A percentile compares a stretch with the other conserved stretches of the same genome.
phyloP scores from a whole-genome alignment of 2,888 invertebrate genomes.

The Galerucella pusilla region DNA sequence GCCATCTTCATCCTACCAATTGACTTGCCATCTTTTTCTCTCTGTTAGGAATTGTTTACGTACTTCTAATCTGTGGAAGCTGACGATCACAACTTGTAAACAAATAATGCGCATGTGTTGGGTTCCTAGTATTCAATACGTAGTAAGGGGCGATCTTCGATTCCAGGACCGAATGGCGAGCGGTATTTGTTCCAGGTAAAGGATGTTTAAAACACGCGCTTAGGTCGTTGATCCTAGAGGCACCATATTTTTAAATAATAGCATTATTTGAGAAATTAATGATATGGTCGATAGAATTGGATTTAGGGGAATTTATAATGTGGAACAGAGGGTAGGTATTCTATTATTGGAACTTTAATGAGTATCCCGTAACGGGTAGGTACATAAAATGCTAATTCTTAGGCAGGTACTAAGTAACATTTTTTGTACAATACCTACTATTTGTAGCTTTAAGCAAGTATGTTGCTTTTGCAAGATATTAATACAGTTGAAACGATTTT shows the following conservation, averaged over 20 bases:
- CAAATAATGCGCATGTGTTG: conserved; percentile 66
- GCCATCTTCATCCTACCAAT: conserved; percentile 27
- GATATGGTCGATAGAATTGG: background rate
- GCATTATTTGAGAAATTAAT: conserved; percentile 1
- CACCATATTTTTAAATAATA: conserved; percentile 2
- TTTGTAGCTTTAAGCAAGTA: too few relatives aligned
- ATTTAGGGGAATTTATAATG: background rate
- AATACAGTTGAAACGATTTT: too few relatives aligned
- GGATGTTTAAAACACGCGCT: conserved; percentile 9
- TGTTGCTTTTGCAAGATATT: too few relatives aligned
- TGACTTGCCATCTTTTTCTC: conserved; percentile 12
- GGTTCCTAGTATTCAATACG: conserved; percentile 63
- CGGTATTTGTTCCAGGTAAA: conserved; percentile 20
- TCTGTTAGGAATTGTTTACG: conserved; percentile 24
- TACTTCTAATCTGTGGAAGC: conserved; percentile 30
- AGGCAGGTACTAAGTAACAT: too few relatives aligned
- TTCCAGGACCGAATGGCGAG: conserved; percentile 35
- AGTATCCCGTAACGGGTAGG: too few relatives aligned
- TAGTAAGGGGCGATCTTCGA: conserved; percentile 42
- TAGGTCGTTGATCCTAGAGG: conserved; percentile 17
- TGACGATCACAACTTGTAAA: conserved; percentile 60
- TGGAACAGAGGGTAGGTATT: background rate
- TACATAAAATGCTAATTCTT: too few relatives aligned
- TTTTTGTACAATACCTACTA: too few relatives aligned
- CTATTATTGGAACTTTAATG: too few relatives aligned